Base-by-base conservation (phyloP, 2,888 invertebrate species). In the Andrena dorsata region DNA sequence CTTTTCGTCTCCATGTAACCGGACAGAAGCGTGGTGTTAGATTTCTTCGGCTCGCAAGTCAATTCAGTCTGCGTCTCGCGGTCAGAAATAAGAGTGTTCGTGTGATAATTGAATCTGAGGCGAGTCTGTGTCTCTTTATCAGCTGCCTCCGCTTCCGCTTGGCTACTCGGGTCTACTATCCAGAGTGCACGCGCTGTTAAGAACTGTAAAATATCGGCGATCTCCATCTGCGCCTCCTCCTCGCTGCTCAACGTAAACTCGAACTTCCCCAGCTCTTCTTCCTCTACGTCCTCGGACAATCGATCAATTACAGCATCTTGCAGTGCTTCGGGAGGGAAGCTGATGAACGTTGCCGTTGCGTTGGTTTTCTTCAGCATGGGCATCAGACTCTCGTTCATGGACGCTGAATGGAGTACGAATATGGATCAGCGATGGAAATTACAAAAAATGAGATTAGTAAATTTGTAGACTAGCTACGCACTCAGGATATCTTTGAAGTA, bases 11-110 rank as follows among this genome's bases (percentile, higher is more conserved):
- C 83, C 5, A 76, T 64, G 72, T 89, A 87, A 2, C 84, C 82
- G 5, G 72, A 41, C 1, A 90, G 71, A 2, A 91, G 78, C 74
- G 76, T 83, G 0, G 90, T 85, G 32, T 89, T 90, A 0, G 91
- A 91, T 5, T 83, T 28, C 53, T 76, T 88, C 2, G 91, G 89
- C 35, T 87, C 80, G 75, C 91, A 90, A 13, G 86, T 89, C 30
- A 91, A 35, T 20, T 68, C 78, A 0, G 91, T 91, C 66, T 90
- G 91, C 0, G 76, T 80, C 16, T 88, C 83, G 2, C 35, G 73
- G 65, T 91, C 89, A 7, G 81, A 26, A 16, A 83, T 76, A 1
- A 89, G 61, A 23, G 66, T 82, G n/a, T 86, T 56, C 2, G 47
- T 75, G 0, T 10, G 64, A 3, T 75, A 65, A 78, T 91, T 79